A percentile compares a stretch with the other conserved stretches of the same genome.
Conservation (phyloP, 2,888 invertebrate genomes). For the Tetragnatha montana region DNA sequence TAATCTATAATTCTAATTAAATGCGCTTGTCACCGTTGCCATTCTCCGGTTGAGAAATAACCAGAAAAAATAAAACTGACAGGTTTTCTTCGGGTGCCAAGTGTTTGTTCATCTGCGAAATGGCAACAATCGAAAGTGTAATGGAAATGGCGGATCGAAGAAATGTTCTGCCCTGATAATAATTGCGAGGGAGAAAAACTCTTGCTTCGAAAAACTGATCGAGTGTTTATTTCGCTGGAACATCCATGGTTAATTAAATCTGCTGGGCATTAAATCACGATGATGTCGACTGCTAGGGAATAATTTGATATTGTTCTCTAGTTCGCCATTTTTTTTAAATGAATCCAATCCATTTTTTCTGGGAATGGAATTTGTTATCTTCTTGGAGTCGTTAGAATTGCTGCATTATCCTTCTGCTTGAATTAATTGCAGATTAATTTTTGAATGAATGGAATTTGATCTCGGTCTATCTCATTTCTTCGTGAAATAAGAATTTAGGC, state of each 20-base stretch:
- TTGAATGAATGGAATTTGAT: too few species aligned
- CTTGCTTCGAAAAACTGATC: not conserved
- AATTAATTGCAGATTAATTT: too few species aligned
- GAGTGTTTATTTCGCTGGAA: not conserved
- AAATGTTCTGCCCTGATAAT: not conserved
- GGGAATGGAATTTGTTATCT: not conserved
- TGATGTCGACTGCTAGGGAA: not conserved
- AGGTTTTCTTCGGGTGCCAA: not conserved
- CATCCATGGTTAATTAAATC: not conserved
- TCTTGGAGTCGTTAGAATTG: too few species aligned
- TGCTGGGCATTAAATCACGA: not conserved
- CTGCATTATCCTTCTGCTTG: too few species aligned
- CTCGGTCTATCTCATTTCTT: too few species aligned
- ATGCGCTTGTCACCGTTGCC: not conserved
- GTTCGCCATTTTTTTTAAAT: not conserved
- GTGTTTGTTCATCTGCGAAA: not conserved
- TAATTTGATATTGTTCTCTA: not conserved
- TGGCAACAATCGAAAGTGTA: not conserved
- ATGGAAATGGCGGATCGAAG: not conserved
- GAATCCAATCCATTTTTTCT: not conserved
- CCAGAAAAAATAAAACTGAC: not conserved
- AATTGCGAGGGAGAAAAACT: not conserved
- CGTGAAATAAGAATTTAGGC: too few species aligned
- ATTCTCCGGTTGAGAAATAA: not conserved
- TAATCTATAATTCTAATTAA: conserved; percentile 33